phyloP scores from a whole-genome alignment of 2,113 vertebrate genomes.

The Antigone vipio region DNA sequence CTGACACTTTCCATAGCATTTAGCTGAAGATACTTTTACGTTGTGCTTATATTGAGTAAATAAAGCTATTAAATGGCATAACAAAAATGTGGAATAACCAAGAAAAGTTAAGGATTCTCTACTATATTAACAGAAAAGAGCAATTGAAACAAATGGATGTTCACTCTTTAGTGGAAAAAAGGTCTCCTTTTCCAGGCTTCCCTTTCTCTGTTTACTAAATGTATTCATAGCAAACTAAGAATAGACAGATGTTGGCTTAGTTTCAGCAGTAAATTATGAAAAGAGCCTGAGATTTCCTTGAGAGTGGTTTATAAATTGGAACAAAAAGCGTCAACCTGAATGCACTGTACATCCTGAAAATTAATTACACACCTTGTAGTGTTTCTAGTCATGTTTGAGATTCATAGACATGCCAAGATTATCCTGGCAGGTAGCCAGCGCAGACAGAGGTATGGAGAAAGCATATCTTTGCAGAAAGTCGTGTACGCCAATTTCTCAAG shows the following conservation, averaged over 20 bases:
- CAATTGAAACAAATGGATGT: slow-evolving; percentile 8
- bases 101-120: background rate
- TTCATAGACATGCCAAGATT: background rate
- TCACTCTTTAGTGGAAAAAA: background rate
- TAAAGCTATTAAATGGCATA: background rate
- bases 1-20: background rate
- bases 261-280: slow-evolving; percentile 33
- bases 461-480: background rate
- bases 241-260: slow-evolving; percentile 51
- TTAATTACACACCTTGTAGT: slow-evolving; percentile 45
- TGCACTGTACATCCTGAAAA: slow-evolving; percentile 27
- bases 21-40: background rate
- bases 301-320: slow-evolving; percentile 38
- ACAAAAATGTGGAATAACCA: background rate
- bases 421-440: background rate
- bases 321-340: slow-evolving; percentile 31
- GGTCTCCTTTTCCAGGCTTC: background rate
- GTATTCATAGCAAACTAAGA: slow-evolving; percentile 45
- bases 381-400: background rate
- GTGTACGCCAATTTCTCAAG: slow-evolving; percentile 1
- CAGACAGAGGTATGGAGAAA: slow-evolving; percentile 1
- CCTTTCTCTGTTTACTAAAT: slow-evolving; percentile 36
- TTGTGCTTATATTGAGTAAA: background rate
- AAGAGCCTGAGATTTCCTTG: slow-evolving; percentile 25
- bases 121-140: background rate